phyloP scores from a whole-genome alignment of 2,888 invertebrate species.

The Dendrolimus houi region DNA sequence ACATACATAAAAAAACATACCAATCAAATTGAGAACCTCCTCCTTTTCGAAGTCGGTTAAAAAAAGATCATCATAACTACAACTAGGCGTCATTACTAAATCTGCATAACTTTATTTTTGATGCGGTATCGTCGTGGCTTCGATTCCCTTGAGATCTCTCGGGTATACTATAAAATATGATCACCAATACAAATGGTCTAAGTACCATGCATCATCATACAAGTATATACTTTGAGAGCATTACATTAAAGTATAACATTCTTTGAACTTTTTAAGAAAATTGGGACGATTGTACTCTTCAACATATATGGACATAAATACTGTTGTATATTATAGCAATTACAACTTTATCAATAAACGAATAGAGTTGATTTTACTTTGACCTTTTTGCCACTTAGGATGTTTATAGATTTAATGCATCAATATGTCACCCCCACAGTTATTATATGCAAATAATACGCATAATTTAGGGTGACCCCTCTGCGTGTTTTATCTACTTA shows the following conservation, averaged over 20 bases:
- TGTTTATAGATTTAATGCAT: conserved; percentile 11
- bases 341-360: neutral
- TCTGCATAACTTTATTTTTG: conserved; percentile 64
- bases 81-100: conserved; percentile 50
- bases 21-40: too few species aligned
- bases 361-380: conserved; percentile 12
- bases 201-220: too few species aligned
- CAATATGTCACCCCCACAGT: conserved; percentile 58
- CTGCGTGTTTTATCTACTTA: conserved; percentile 74
- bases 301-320: conserved; percentile 1
- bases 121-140: conserved; percentile 49
- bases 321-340: conserved; percentile 1
- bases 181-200: too few species aligned
- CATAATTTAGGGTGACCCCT: conserved; percentile 63
- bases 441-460: conserved; percentile 74
- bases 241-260: too few species aligned
- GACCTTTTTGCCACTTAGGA: conserved; percentile 4
- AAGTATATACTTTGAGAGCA: too few species aligned
- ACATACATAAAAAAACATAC: too few species aligned
- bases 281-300: conserved; percentile 8
- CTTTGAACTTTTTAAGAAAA: neutral
- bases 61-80: conserved; percentile 20
- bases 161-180: too few species aligned
- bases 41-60: too few species aligned
- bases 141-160: conserved; percentile 34